Evolutionary conservation across 2,113 vertebrate genomes (phyloP), one percentile per base, ranked within the genome.

Genomic region (Anoplopoma fimbria): DNA sequence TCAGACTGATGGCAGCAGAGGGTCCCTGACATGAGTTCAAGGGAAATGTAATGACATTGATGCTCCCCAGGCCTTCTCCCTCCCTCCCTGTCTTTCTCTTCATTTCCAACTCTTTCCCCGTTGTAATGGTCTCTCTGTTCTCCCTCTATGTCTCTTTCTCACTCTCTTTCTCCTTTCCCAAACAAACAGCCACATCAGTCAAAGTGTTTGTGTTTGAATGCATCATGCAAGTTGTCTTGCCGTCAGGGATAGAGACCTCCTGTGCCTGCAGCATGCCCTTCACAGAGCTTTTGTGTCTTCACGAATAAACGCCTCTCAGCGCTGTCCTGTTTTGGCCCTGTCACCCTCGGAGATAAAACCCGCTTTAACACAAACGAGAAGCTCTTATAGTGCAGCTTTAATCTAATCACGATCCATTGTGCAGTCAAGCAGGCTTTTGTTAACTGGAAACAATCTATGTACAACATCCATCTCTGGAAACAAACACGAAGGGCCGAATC

Each of bases 381-480:
- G 88, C 91, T 93, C 90, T 91, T 89, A 92, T 89, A 90, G 86
- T 88, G 78, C 69, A 71, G 90, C 87, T 92, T 91, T 93, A 94
- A 93, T 93, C 93, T 91, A 93, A 94, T 93, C 92, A 88, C 75
- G 73, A 91, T 91, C 89, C 87, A 90, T 91, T 93, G 93, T 91
- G 92, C 92, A 93, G 92, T 90, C 89, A 91, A 93, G 89, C 92
- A 90, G 81, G 83, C 81, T 92, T 92, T 93, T 92, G 87, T 92
- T 93, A 93, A 93, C 84, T 91, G 87, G 89, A 94, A 91, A 92
- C 88, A 93, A 94, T 93, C 86, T 89, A 87, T 93, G 90, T 93
- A 91, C 91, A 91, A 93, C 93, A 91, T 92, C 87, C 84, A 85
- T 91, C 89, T 91, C 77, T 90, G 87, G 88, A 91, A 92, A 91